A percentile compares a stretch with the other conserved stretches of the same genome.
phyloP scores from a whole-genome alignment of 1,140 invertebrate species.

The Scaptomyza pallida region DNA sequence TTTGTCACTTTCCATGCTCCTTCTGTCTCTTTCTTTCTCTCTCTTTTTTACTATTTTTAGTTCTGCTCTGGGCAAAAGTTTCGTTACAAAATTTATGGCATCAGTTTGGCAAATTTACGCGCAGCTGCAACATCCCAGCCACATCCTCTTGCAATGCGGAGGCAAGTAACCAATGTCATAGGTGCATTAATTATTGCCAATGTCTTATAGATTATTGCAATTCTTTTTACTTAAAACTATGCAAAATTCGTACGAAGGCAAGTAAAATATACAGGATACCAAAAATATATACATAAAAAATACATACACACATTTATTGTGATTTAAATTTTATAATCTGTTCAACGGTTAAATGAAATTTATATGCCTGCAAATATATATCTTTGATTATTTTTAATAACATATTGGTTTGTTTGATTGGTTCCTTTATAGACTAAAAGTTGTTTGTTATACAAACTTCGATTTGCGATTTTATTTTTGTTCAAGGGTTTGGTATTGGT shows the following conservation, averaged over 20 bases:
- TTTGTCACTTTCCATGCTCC: constrained; percentile 16
- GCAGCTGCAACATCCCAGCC: constrained; percentile 28
- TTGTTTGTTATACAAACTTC: no score
- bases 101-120: constrained; percentile 73
- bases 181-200: constrained; percentile 69
- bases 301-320: no score
- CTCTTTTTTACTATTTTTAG: constrained; percentile 12
- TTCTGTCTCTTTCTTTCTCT: not conserved
- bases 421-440: no score
- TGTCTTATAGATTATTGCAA: constrained; percentile 50
- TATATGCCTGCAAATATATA: no score
- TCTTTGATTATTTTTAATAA: no score
- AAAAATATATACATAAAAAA: no score
- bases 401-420: no score
- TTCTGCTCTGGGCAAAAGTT: constrained; percentile 36
- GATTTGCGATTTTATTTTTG: no score
- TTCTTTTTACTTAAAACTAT: constrained; percentile 7
- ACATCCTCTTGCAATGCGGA: constrained; percentile 21
- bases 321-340: no score
- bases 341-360: no score
- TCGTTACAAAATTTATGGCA: constrained; percentile 59
- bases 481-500: no score
- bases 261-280: no score
- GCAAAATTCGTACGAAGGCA: not conserved
- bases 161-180: constrained; percentile 47